phyloP scores from a whole-genome alignment of 2,797 vertebrate genomes.

The Scolopax rusticola region DNA sequence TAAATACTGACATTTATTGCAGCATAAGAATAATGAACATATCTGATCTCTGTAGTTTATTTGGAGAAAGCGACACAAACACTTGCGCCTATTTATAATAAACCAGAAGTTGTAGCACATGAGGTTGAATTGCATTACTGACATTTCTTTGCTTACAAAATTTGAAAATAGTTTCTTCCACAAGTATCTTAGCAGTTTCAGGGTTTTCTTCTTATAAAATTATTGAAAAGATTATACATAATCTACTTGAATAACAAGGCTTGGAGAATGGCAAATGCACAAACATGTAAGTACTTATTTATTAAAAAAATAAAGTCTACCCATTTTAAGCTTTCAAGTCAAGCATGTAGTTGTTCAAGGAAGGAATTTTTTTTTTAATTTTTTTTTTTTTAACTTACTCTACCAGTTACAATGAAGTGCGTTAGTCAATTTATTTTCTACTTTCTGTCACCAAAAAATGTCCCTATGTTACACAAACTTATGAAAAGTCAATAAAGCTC shows the following conservation, averaged over 20 bases:
- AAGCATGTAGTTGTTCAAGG: not conserved
- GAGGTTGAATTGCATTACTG: not conserved
- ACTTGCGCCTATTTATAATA: not conserved
- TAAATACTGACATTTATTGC: not conserved
- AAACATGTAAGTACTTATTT: not conserved
- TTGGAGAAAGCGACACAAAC: not conserved
- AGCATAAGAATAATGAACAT: not conserved
- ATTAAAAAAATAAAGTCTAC: not conserved
- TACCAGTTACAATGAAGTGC: rapidly evolving
- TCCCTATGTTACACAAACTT: not conserved
- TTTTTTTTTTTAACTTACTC: not conserved
- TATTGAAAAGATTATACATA: not conserved
- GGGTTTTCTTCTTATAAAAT: not conserved
- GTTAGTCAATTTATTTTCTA: not conserved
- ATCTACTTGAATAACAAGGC: not conserved
- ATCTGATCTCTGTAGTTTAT: not conserved
- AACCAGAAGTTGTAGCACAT: not conserved
- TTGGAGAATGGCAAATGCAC: not conserved
- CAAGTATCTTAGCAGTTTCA: not conserved
- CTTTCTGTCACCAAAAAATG: not conserved
- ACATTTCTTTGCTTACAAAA: not conserved
- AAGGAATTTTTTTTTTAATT: not conserved
- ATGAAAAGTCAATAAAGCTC: not conserved
- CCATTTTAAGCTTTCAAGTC: not conserved
- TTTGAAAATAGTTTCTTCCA: not conserved